Base-by-base conservation (phyloP, 2,888 invertebrate species). In the Lydus trimaculatus region DNA sequence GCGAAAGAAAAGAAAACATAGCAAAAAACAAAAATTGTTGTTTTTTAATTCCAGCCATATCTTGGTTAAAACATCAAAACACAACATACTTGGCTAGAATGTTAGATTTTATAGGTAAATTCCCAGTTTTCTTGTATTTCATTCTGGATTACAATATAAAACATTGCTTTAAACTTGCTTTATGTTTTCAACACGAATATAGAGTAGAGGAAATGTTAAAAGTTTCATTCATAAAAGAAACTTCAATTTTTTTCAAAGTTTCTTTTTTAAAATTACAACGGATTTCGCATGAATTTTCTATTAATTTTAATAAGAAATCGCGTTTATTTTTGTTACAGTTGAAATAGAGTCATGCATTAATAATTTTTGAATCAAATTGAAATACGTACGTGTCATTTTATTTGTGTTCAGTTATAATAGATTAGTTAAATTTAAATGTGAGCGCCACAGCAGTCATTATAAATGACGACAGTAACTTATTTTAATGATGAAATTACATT, bases 101-200 rank as follows among this genome's bases (percentile, higher is more conserved):
- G 56, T 56, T 56, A 56, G 13, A 56, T 56, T 56, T 56, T 56
- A 56, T 56, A 56, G 25, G 56, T 56, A 25, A 56, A 56, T 25
- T 25, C 25, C 25, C 25, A 4, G 5, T 25, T 56, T 23, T 25
- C 20, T 11, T 13, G 4, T 56, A 4, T 56, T 56, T 25, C 15
- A 20, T 56, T 25, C 11, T 48, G 11, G 20, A 48, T 48, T 20
- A 20, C 20, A 48, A 20, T 9, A 25, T 56, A 56, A 23, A 56
- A 25, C 25, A 25, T 25, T 20, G 48, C 9, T 20, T 13, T 15
- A 25, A 25, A 25, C 15, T 56, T 25, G 4, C 25, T 56, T 56
- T 56, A 23, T 23, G 11, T 5, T 25, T 25, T 25, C 11, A 25
- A 56, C 13, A 25, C 23, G 56, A 56, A 4, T 15, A 20, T 4